Base-by-base conservation (phyloP, 2,797 vertebrate genomes). In the Anguilla pacifica region DNA sequence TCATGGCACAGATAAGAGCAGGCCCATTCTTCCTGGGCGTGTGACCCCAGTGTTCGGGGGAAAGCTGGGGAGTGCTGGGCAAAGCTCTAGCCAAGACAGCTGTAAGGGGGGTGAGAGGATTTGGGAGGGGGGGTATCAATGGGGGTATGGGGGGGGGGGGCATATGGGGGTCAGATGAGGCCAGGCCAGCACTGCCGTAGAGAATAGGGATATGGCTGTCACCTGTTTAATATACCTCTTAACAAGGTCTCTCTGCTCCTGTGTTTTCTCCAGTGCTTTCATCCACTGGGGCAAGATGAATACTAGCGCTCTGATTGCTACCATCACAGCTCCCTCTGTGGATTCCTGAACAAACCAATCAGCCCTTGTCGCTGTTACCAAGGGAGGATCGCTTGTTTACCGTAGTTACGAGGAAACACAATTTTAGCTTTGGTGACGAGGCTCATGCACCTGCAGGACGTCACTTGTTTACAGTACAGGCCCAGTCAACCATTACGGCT, bases 201-300 rank as follows among this genome's bases (percentile, higher is more conserved):
- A 74, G 74, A 87, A 83, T 51, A 86, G 85, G 67, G 85, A 61
- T 77, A 88, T 51, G 53, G 85, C 85, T 74, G 86, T 53, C 90
- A 90, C 90, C 88, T 90, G 88, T 57, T 88, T 86, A 72, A 72
- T 88, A 79, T 51, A 74, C 87, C 87, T 84, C 67, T 88, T 55
- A 86, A 35, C 15, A 22, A 19, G 35, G 39, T 39, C 2, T 28
- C 31, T 13, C 10, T 19, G 17, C 61, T 25, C 28, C 55, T n/a
- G 28, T 72, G 39, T 46, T n/a, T 53, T 79, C 79, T 31, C n/a
- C 39, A 83, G 13, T 64, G 35, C 51, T 13, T 51, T 39, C 22
- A 25, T 85, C 28, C 51, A 43, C 10, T 72, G 70, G n/a, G 6
- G 70, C 10, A 28, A 31, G 10, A 11, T 11, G 70, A 31, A 11